Evolutionary conservation across 2,888 invertebrate genomes (phyloP).

Genomic region (Campoplex nolae): DNA sequence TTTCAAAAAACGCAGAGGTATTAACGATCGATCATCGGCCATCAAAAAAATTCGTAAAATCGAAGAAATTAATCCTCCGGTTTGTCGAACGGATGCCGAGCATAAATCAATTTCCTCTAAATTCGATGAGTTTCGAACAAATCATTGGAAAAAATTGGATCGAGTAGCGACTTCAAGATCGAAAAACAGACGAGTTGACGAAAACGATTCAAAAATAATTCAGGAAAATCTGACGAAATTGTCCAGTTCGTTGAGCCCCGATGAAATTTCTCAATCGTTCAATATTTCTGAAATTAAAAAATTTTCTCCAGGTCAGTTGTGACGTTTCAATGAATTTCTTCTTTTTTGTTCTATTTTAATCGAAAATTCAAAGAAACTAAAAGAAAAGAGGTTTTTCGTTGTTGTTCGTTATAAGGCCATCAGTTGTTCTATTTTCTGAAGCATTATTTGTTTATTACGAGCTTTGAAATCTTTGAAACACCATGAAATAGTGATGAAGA

Average conservation of each 20-base stretch:
- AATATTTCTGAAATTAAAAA: background rate
- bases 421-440: no score
- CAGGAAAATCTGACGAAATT: background rate
- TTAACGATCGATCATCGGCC: background rate
- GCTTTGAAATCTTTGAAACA: no score
- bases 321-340: background rate
- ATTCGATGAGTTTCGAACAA: background rate
- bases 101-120: background rate
- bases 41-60: background rate
- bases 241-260: background rate
- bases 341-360: background rate
- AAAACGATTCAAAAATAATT: background rate
- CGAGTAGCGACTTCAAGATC: background rate
- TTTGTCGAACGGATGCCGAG: background rate
- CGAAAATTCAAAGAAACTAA: no score
- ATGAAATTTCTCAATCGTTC: slow-evolving; percentile 2
- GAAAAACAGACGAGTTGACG: background rate
- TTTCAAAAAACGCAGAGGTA: slow-evolving; percentile 72
- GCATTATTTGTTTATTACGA: no score
- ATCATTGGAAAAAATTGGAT: background rate
- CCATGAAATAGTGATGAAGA: background rate
- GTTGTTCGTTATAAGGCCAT: no score
- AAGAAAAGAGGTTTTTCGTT: no score
- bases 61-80: background rate
- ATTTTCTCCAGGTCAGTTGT: slow-evolving; percentile 13